Percentiles rank a stretch among this genome's conserved stretches.
These are phyloP conservation scores for Eudyptes chrysolophus DNA, from an alignment of 2,113 vertebrate genomes.

Conservation along the genomic window DNA sequence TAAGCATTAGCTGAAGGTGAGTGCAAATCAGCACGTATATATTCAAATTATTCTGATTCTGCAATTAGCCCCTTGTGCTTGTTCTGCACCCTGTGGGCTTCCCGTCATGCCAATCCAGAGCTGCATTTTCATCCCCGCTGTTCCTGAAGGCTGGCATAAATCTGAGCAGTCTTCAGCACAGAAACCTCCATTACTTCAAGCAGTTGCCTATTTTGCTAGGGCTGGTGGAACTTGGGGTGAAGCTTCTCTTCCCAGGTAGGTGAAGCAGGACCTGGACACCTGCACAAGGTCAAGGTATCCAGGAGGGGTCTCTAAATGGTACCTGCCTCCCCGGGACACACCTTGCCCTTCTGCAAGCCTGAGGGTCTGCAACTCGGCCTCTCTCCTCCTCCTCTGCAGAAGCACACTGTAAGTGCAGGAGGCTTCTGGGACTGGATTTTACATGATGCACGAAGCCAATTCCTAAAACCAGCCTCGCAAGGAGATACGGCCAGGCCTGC, in stretches of 20 bases:
- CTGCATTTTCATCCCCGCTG: slow-evolving; percentile 35
- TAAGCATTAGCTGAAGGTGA: slow-evolving; percentile 33
- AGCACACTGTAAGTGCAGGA: neutral
- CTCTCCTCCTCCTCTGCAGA: neutral
- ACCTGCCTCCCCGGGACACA: neutral
- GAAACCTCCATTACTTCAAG: neutral
- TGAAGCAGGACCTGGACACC: neutral
- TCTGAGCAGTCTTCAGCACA: neutral
- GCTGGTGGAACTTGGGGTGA: neutral
- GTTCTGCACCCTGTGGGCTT: slow-evolving; percentile 1
- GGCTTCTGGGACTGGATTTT: neutral
- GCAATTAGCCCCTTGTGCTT: slow-evolving; percentile 27
- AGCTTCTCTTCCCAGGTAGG: neutral
- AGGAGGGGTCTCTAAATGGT: neutral
- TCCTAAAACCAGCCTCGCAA: neutral
- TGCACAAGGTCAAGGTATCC: neutral
- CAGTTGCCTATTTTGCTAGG: neutral
- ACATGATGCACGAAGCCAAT: neutral
- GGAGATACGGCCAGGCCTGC: neutral
- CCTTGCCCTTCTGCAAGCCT: neutral
- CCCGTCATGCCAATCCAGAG: neutral
- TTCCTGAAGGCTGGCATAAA: slow-evolving; percentile 21
- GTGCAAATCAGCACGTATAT: neutral
- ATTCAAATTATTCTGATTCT: slow-evolving; percentile 38
- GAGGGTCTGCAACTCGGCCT: neutral